A percentile compares a stretch with the other conserved stretches of the same genome.
These are phyloP conservation scores for Cordilura impudica DNA, from an alignment of 2,888 invertebrate species.

Conservation along the genomic window DNA sequence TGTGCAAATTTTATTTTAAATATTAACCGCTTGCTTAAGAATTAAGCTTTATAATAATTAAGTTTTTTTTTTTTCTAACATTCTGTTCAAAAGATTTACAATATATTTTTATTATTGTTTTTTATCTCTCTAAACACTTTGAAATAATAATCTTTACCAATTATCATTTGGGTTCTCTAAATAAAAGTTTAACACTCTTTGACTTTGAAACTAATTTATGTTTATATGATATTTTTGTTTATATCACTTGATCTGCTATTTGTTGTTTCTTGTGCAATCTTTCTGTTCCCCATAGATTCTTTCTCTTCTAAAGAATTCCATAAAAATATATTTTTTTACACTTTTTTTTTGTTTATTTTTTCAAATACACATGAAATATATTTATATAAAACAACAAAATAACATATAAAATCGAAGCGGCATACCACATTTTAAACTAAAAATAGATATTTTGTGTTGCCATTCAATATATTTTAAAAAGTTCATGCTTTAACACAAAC, in stretches of 20 bases:
- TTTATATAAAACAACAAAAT: not conserved
- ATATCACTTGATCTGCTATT: not conserved
- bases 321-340: not conserved
- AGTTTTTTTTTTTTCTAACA: no score
- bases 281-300: no score
- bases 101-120: no score
- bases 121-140: no score
- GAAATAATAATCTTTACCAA: no score
- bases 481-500: no score
- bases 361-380: not conserved
- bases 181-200: not conserved
- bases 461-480: not conserved
- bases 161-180: not conserved
- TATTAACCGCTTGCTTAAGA: no score
- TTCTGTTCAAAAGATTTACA: no score
- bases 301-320: no score
- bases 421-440: conserved; percentile 26
- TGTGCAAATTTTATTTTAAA: no score
- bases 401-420: not conserved
- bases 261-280: not conserved
- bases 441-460: conserved; percentile 22
- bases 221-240: not conserved
- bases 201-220: not conserved
- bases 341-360: not conserved
- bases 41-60: no score